These are phyloP conservation scores for Euborellia annulipes DNA, from an alignment of 1,140 invertebrate genomes.

Conservation along the genomic window DNA sequence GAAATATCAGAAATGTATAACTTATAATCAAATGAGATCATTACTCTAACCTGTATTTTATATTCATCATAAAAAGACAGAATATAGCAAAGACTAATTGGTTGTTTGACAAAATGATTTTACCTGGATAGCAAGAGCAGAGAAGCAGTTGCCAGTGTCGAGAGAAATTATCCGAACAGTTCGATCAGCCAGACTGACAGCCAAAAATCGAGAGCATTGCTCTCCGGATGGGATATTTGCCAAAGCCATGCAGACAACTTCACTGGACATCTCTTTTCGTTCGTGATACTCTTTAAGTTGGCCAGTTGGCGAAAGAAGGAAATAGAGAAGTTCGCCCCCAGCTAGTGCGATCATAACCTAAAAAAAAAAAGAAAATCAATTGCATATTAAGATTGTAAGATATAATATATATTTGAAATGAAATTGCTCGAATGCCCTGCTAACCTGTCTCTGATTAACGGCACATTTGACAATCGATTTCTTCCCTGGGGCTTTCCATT, in stretches of 20 bases:
- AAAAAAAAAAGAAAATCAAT: no score
- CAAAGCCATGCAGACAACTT: conserved; percentile 97
- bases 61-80: background rate
- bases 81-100: conserved; percentile 32
- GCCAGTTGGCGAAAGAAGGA: conserved; percentile 48
- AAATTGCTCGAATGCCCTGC: no score
- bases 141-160: conserved; percentile 61
- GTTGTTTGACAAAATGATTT: conserved; percentile 21
- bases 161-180: conserved; percentile 96
- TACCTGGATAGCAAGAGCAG: background rate
- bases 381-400: no score
- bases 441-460: conserved; percentile 92
- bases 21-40: no score
- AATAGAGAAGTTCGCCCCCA: conserved; percentile 96
- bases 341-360: conserved; percentile 72
- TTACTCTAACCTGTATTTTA: no score
- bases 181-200: conserved; percentile 90
- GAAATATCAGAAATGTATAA: no score
- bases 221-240: conserved; percentile 90
- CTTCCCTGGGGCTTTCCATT: conserved; percentile 97
- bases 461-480: conserved; percentile 96
- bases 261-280: conserved; percentile 87
- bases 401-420: no score
- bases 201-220: conserved; percentile 89
- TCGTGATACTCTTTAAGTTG: conserved; percentile 98